These are phyloP conservation scores for Lepeophtheirus salmonis DNA, from an alignment of 1,140 invertebrate genomes.

Conservation along the genomic window DNA sequence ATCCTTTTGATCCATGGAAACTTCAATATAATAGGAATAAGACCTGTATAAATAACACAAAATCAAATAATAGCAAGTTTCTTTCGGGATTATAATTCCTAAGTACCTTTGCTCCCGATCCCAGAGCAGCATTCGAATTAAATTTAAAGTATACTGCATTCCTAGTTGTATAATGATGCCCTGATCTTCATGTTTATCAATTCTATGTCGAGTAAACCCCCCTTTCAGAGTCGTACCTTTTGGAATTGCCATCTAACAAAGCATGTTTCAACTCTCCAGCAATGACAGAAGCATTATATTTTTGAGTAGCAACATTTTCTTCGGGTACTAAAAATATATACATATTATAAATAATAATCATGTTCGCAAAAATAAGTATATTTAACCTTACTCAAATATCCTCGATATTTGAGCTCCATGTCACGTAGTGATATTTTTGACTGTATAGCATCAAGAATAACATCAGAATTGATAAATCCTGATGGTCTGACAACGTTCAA, in stretches of 20 bases:
- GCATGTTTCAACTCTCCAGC: conserved; percentile 66
- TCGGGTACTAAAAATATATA: conserved; percentile 47
- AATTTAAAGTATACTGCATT: conserved; percentile 75
- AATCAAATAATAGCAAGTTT: background rate
- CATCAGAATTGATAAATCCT: conserved; percentile 61
- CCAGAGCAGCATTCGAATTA: conserved; percentile 78
- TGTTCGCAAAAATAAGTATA: conserved; percentile 4
- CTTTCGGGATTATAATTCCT: background rate
- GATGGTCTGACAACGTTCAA: conserved; percentile 67
- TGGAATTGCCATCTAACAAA: conserved; percentile 65
- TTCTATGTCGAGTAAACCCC: conserved; percentile 81
- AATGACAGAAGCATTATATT: conserved; percentile 56
- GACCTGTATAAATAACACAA: conserved; percentile 41
- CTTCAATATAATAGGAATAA: conserved; percentile 90
- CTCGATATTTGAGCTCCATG: conserved; percentile 57
- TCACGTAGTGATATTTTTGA: conserved; percentile 52
- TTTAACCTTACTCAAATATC: conserved; percentile 40
- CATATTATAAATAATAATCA: background rate
- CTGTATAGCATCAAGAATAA: conserved; percentile 81
- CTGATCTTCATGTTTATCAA: conserved; percentile 53
- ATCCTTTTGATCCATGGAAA: conserved; percentile 84
- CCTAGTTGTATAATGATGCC: conserved; percentile 74
- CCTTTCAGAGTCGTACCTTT: conserved; percentile 73
- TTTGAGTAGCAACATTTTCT: conserved; percentile 66
- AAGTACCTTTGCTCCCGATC: conserved; percentile 63